A percentile compares a stretch with the other conserved stretches of the same genome.
Evolutionary conservation across 1,140 invertebrate species (phyloP).

Genomic region (Zaprionus davidi): DNA sequence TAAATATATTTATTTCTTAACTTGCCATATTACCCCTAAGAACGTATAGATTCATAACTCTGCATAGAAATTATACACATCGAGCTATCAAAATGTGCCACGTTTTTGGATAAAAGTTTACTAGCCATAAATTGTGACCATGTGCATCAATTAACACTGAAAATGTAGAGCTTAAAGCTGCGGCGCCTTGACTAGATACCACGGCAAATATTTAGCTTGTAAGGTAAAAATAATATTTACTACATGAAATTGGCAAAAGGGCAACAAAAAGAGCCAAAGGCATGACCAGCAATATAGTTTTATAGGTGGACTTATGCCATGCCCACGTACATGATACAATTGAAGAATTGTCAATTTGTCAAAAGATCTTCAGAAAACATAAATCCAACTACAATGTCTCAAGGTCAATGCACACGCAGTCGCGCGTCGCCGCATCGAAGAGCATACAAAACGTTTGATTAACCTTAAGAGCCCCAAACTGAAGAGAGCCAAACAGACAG

Average conservation of each 20-base stretch:
- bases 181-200: conserved; percentile 45
- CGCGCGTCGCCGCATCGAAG: conserved; percentile 46
- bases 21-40: background rate
- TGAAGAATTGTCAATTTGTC: conserved; percentile 69
- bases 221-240: conserved; percentile 11
- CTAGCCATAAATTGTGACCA: conserved; percentile 18
- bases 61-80: background rate
- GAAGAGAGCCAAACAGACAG: conserved; percentile 44
- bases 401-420: conserved; percentile 65
- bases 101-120: background rate
- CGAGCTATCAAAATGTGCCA: background rate
- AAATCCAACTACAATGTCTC: conserved; percentile 50
- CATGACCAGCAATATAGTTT: conserved; percentile 75
- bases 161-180: conserved; percentile 6
- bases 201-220: conserved; percentile 30
- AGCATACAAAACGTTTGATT: conserved; percentile 77
- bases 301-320: conserved; percentile 30
- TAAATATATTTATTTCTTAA: background rate
- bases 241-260: conserved; percentile 65
- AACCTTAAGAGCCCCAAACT: conserved; percentile 65
- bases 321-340: conserved; percentile 62
- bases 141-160: conserved; percentile 35
- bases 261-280: conserved; percentile 52
- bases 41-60: background rate
- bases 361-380: conserved; percentile 47